phyloP scores from a whole-genome alignment of 1,140 invertebrate genomes.

The Yoshiicerus persimilis region DNA sequence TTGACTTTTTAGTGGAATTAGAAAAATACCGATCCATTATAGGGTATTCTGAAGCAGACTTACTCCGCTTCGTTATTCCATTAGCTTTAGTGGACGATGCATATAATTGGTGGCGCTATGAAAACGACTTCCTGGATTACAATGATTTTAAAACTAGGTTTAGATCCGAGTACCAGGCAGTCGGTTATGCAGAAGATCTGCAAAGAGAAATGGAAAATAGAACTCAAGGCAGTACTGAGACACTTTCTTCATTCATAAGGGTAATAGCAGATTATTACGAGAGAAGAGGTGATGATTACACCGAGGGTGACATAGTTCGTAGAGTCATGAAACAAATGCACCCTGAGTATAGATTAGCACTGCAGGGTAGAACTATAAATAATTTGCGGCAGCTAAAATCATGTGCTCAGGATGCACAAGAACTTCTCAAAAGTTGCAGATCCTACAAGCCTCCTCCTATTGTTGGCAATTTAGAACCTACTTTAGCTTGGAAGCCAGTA shows the following conservation, averaged over 20 bases:
- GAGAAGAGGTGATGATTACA: not conserved
- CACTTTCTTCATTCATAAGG: constrained; percentile 22
- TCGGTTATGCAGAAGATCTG: not conserved
- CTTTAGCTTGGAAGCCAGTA: not conserved
- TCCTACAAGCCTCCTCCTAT: not conserved
- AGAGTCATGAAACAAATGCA: not conserved
- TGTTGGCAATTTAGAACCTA: not conserved
- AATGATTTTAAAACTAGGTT: not conserved
- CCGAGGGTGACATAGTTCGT: not conserved
- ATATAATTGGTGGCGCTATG: not conserved
- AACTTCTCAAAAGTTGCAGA: not conserved
- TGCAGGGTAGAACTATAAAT: not conserved
- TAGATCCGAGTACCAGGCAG: constrained; percentile 11
- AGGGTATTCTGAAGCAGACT: not conserved
- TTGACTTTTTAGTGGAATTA: constrained; percentile 37
- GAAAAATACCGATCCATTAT: constrained; percentile 15
- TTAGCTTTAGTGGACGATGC: constrained; percentile 21
- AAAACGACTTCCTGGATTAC: not conserved
- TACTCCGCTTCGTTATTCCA: constrained; percentile 22
- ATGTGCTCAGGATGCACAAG: not conserved
- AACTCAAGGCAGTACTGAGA: constrained; percentile 9
- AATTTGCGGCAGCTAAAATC: not conserved
- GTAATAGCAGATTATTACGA: constrained; percentile 3
- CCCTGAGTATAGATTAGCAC: not conserved
- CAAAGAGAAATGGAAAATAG: constrained; percentile 3